These are phyloP conservation scores for Gerosis bhagava DNA, from an alignment of 2,888 invertebrate species.

Conservation along the genomic window DNA sequence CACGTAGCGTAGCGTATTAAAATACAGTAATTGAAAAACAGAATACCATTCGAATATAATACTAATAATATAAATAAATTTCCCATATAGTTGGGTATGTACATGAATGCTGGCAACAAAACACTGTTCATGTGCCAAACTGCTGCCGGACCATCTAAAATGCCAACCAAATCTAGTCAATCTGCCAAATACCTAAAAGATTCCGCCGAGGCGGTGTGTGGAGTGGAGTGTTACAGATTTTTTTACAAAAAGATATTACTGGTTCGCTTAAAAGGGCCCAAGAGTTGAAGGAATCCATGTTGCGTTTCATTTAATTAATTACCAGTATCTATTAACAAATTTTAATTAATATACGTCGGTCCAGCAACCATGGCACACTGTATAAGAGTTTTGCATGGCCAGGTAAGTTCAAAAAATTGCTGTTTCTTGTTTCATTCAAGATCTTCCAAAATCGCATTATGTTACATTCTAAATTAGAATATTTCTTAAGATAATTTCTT, in stretches of 20 bases:
- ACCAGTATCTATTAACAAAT: slow-evolving; percentile 43
- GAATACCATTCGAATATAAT: no score
- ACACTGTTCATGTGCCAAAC: slow-evolving; percentile 37
- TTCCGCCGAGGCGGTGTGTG: slow-evolving; percentile 46
- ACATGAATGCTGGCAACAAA: slow-evolving; percentile 28
- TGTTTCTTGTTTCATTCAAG: no score
- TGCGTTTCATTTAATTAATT: slow-evolving; percentile 55
- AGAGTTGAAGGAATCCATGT: slow-evolving; percentile 61
- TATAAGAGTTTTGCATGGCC: slow-evolving; percentile 89
- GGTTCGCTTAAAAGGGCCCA: slow-evolving; percentile 43
- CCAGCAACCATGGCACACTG: slow-evolving; percentile 88
- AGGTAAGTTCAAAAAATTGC: slow-evolving; percentile 84
- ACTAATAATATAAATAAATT: no score
- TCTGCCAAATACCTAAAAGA: slow-evolving; percentile 37
- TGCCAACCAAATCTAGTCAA: slow-evolving; percentile 29
- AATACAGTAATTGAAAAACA: no score
- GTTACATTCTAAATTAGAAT: no score
- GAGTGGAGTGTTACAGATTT: slow-evolving; percentile 37
- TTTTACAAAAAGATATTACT: slow-evolving; percentile 32
- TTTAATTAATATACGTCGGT: slow-evolving; percentile 55
- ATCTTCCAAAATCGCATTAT: no score
- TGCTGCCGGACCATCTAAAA: slow-evolving; percentile 18
- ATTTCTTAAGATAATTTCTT: no score
- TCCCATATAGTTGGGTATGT: slow-evolving; percentile 1
- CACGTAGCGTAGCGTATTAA: no score